phyloP scores from a whole-genome alignment of 2,797 vertebrate species.

The Enteromius thamalakanensis region DNA sequence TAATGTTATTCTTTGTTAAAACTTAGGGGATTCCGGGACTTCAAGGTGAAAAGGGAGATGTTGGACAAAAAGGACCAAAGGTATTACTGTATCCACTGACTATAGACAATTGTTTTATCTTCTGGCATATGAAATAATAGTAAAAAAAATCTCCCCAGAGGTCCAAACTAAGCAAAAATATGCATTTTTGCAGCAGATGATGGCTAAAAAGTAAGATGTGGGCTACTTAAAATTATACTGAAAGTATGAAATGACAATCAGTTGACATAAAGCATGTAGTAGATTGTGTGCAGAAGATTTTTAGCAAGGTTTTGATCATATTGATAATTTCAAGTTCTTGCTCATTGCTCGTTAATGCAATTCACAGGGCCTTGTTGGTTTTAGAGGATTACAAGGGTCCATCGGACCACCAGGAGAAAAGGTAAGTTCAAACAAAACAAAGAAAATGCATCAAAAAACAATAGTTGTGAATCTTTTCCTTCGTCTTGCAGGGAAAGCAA shows the following conservation, averaged over 20 bases:
- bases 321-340: neutral
- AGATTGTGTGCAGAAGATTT: neutral
- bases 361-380: conserved; percentile 71
- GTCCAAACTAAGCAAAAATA: neutral
- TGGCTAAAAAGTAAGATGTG: neutral
- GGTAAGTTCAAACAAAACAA: conserved; percentile 57
- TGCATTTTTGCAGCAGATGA: neutral
- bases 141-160: neutral
- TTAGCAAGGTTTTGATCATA: neutral
- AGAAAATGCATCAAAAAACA: neutral
- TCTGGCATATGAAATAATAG: neutral
- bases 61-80: conserved; percentile 65
- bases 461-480: neutral
- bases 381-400: conserved; percentile 67
- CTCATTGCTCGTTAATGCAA: conserved; percentile 3
- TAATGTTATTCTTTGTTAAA: neutral
- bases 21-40: conserved; percentile 75
- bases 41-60: conserved; percentile 67
- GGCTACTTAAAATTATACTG: neutral
- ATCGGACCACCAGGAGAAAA: conserved; percentile 71
- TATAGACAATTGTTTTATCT: neutral
- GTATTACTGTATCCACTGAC: conserved; percentile 58
- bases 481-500: conserved; percentile 69
- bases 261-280: neutral
- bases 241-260: neutral